Percentiles rank a stretch among this genome's conserved stretches.
phyloP scores from a whole-genome alignment of 2,888 invertebrate genomes.

The Eupithecia dodoneata region DNA sequence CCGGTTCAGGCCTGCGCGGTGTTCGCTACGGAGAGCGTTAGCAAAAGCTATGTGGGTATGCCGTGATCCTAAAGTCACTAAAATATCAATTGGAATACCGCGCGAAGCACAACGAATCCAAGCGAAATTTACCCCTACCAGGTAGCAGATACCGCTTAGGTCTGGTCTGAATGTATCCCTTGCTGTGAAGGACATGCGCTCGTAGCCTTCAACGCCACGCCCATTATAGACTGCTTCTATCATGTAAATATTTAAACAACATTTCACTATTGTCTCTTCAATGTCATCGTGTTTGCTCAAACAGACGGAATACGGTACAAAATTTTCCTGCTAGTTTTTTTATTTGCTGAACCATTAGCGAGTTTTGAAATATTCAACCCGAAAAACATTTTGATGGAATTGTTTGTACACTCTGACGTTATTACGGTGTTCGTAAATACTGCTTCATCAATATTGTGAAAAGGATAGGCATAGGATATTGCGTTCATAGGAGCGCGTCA shows the following conservation, averaged over 20 bases:
- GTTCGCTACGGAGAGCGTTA: too few relatives aligned
- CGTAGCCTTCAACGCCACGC: background rate
- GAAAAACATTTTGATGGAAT: background rate
- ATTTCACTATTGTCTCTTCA: background rate
- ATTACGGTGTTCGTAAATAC: background rate
- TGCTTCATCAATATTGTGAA: background rate
- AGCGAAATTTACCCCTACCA: too few relatives aligned
- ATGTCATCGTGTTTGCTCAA: background rate
- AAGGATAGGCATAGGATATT: too few relatives aligned
- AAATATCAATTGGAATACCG: too few relatives aligned
- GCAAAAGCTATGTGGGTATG: too few relatives aligned
- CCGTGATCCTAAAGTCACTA: too few relatives aligned
- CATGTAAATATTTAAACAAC: background rate
- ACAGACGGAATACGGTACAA: background rate
- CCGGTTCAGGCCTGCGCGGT: too few relatives aligned
- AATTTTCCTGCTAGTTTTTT: background rate
- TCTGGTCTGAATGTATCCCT: background rate
- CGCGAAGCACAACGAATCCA: too few relatives aligned
- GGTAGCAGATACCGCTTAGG: background rate
- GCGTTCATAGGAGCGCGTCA: too few relatives aligned
- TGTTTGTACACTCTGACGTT: background rate
- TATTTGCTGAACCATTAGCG: slow-evolving; percentile 5
- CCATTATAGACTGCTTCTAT: background rate
- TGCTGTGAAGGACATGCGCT: background rate
- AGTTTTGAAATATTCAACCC: background rate